These are phyloP conservation scores for Rafetus swinhoei DNA, from an alignment of 2,113 vertebrate genomes.

Conservation along the genomic window DNA sequence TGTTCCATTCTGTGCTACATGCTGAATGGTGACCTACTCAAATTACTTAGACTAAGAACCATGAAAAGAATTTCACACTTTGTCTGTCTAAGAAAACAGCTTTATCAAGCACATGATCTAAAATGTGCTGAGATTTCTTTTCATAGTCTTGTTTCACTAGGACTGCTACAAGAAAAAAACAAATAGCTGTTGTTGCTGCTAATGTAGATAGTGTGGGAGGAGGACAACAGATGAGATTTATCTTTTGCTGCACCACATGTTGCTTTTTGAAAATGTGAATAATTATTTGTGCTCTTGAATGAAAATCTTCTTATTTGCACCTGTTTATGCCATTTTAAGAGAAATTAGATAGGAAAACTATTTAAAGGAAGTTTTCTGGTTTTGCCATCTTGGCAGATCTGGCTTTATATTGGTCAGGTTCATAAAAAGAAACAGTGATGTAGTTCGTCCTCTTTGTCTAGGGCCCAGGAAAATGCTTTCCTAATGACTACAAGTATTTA, in stretches of 20 bases:
- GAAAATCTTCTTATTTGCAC: background rate
- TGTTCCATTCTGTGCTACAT: constrained; percentile 6
- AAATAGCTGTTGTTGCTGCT: background rate
- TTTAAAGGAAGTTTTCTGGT: background rate
- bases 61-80: constrained; percentile 75
- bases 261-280: background rate
- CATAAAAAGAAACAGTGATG: background rate
- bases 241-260: background rate
- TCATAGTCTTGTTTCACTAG: constrained; percentile 34
- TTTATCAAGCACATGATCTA: constrained; percentile 68
- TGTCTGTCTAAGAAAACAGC: constrained; percentile 66
- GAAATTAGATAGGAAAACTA: background rate
- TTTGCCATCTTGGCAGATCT: background rate
- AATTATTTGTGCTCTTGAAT: background rate
- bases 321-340: background rate
- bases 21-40: constrained; percentile 59
- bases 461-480: background rate
- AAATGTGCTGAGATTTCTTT: constrained; percentile 57
- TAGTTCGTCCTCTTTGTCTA: background rate
- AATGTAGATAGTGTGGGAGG: background rate
- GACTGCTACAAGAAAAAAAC: background rate
- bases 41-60: constrained; percentile 71
- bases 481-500: background rate
- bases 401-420: background rate
- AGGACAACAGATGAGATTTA: constrained; percentile 1